Percentiles rank a stretch among this genome's conserved stretches.
Evolutionary conservation across 2,888 invertebrate species (phyloP).

Genomic region (Diploptera punctata): DNA sequence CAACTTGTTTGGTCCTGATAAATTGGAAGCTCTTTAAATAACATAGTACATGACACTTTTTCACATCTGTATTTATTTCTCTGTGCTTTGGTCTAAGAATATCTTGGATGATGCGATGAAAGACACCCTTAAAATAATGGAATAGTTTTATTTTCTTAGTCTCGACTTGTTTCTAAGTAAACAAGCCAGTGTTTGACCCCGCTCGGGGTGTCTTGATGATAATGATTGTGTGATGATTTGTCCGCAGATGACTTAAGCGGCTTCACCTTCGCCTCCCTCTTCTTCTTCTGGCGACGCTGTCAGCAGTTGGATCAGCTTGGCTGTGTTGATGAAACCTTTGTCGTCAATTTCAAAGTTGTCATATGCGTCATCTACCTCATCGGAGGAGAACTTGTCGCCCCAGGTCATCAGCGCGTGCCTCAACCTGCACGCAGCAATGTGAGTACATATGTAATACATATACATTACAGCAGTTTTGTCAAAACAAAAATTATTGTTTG

Average conservation of each 20-base stretch:
- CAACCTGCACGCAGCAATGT: conserved; percentile 71
- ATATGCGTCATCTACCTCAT: conserved; percentile 91
- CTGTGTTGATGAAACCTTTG: conserved; percentile 88
- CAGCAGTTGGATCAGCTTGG: conserved; percentile 85
- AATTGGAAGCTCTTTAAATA: neutral
- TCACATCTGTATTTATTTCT: conserved; percentile 22
- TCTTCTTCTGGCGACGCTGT: conserved; percentile 87
- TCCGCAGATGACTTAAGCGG: conserved; percentile 40
- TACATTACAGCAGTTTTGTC: no score
- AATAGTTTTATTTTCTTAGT: conserved; percentile 5
- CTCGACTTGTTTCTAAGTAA: neutral
- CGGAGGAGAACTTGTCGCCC: conserved; percentile 90
- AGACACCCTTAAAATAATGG: conserved; percentile 10
- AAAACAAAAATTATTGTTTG: no score
- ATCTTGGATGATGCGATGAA: conserved; percentile 7
- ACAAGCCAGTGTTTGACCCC: neutral
- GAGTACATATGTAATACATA: no score
- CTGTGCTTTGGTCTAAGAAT: conserved; percentile 24
- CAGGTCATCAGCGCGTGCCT: conserved; percentile 91
- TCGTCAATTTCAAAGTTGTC: conserved; percentile 94
- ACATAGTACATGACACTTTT: neutral
- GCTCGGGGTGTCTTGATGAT: neutral
- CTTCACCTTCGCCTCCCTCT: conserved; percentile 55
- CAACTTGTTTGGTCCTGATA: neutral
- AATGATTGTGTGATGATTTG: conserved; percentile 23